Evolutionary conservation across 2,888 invertebrate species (phyloP).

Genomic region (Acronicta leporina): DNA sequence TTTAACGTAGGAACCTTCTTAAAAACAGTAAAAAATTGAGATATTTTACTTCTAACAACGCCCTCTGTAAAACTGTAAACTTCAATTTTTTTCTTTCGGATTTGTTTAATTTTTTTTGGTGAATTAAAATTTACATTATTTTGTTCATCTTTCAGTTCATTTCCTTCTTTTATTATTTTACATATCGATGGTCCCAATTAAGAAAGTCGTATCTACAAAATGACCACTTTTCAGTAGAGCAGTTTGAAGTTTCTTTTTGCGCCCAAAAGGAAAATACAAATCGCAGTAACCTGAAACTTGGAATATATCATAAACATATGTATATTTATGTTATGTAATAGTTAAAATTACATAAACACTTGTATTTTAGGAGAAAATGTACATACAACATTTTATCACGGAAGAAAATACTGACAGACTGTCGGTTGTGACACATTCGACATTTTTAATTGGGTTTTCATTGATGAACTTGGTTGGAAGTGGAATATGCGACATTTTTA

Average conservation of each 20-base stretch:
- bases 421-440: constrained; percentile 10
- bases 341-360: constrained; percentile 3
- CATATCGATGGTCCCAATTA: constrained; percentile 7
- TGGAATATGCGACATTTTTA: too few relatives aligned
- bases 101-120: too few relatives aligned
- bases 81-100: too few relatives aligned
- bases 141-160: too few relatives aligned
- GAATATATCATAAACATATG: constrained; percentile 2
- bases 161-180: too few relatives aligned
- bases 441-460: constrained; percentile 2
- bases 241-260: constrained; percentile 5
- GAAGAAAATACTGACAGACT: constrained; percentile 6
- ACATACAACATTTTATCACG: not conserved
- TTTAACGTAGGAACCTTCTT: too few relatives aligned
- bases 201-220: constrained; percentile 7
- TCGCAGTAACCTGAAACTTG: constrained; percentile 2
- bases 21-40: too few relatives aligned
- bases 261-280: constrained; percentile 4
- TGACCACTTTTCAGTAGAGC: constrained; percentile 11
- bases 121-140: too few relatives aligned
- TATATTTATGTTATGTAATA: constrained; percentile 1
- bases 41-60: too few relatives aligned
- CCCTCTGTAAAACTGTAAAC: too few relatives aligned
- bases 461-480: constrained; percentile 8
- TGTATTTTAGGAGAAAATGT: not conserved